phyloP scores from a whole-genome alignment of 2,113 vertebrate species.

The Gallinago undulata region DNA sequence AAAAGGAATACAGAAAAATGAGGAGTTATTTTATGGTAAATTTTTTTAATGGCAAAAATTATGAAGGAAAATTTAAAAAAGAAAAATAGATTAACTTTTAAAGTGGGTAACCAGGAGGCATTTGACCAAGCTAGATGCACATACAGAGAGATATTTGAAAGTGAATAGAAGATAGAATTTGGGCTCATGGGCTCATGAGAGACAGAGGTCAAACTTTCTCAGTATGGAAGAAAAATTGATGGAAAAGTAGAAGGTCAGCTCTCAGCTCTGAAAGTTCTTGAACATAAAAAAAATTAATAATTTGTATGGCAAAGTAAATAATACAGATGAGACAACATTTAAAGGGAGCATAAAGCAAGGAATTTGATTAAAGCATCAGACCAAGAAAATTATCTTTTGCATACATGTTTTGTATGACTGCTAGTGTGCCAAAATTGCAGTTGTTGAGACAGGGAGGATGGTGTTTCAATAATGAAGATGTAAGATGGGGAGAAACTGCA shows the following conservation, averaged over 20 bases:
- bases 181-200: neutral
- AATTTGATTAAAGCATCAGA: neutral
- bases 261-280: neutral
- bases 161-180: neutral
- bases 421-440: neutral
- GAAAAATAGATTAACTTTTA: neutral
- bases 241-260: neutral
- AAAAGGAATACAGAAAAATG: neutral
- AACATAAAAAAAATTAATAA: neutral
- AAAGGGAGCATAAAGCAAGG: neutral
- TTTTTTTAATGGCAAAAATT: neutral
- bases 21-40: neutral
- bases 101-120: neutral
- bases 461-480: neutral
- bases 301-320: neutral
- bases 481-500: neutral
- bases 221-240: neutral
- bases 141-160: neutral
- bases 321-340: neutral
- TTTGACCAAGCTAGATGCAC: neutral
- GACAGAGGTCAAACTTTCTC: neutral
- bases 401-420: neutral
- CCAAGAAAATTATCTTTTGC: neutral
- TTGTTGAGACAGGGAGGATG: neutral
- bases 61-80: neutral